A percentile compares a stretch with the other conserved stretches of the same genome.
Conservation (phyloP, 64 coral and sea anemone genomes). For the Porites lutea region DNA sequence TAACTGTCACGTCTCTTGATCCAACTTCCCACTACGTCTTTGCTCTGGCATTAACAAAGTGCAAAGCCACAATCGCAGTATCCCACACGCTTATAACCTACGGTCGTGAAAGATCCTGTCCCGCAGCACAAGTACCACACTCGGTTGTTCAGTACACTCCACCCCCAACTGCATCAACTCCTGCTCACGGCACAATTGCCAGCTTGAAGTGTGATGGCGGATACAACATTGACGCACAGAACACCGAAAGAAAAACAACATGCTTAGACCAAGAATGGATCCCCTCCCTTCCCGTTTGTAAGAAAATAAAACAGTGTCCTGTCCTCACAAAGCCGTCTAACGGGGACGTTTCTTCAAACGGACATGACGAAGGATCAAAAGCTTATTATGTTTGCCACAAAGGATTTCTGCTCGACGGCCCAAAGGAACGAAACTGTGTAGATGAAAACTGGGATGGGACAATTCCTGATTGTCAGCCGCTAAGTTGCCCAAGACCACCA, state of each 20-base stretch:
- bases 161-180: background rate
- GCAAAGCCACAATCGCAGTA: slow-evolving; percentile 21
- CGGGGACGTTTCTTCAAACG: slow-evolving; percentile 23
- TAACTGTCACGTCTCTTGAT: background rate
- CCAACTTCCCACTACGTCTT: slow-evolving; percentile 32
- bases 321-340: background rate
- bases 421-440: slow-evolving; percentile 17
- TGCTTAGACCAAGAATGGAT: slow-evolving; percentile 41
- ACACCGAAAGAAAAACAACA: background rate
- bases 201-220: too few species aligned
- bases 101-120: slow-evolving; percentile 6
- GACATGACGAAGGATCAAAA: slow-evolving; percentile 37
- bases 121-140: background rate
- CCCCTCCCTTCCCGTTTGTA: background rate
- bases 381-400: slow-evolving; percentile 44
- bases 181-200: slow-evolving; percentile 28
- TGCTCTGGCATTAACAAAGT: slow-evolving; percentile 20
- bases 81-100: background rate
- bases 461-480: slow-evolving; percentile 11
- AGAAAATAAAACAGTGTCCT: slow-evolving; percentile 11
- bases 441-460: slow-evolving; percentile 15
- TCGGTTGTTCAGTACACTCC: background rate
- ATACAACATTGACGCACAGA: background rate
- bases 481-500: slow-evolving; percentile 29
- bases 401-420: slow-evolving; percentile 14